Evolutionary conservation across 2,113 vertebrate species (phyloP).

Genomic region (Athene noctua): DNA sequence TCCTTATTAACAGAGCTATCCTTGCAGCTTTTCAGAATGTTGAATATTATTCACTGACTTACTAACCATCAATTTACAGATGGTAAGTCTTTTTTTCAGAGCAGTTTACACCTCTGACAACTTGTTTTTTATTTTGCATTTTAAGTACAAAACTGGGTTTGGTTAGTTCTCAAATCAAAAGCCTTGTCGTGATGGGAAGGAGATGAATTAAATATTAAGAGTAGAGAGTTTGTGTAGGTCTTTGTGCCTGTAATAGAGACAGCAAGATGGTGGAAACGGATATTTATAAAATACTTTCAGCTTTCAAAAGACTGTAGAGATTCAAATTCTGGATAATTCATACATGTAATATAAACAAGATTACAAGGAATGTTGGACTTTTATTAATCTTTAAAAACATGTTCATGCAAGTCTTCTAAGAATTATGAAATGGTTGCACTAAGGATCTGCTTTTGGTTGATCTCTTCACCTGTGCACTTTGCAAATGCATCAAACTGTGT

Average conservation of each 20-base stretch:
- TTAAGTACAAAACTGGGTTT: background rate
- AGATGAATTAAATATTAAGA: background rate
- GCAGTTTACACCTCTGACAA: background rate
- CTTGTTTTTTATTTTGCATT: background rate
- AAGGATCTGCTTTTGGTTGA: background rate
- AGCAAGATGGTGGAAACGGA: background rate
- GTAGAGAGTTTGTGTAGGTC: background rate
- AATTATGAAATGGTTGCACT: background rate
- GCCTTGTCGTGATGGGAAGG: background rate
- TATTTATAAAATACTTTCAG: background rate
- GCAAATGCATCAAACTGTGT: background rate
- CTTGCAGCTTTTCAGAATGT: background rate
- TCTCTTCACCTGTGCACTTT: background rate
- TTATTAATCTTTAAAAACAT: background rate
- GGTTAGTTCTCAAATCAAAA: background rate
- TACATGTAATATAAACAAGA: background rate
- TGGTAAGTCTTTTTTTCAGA: background rate
- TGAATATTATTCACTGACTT: background rate
- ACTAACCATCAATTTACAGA: background rate
- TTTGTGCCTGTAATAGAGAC: background rate
- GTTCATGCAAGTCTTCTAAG: background rate
- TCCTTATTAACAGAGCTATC: background rate
- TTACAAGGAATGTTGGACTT: background rate
- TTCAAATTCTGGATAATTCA: background rate
- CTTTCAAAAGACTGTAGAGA: background rate